Conservation (phyloP, 1,140 invertebrate genomes). For the Drosophila varians region DNA sequence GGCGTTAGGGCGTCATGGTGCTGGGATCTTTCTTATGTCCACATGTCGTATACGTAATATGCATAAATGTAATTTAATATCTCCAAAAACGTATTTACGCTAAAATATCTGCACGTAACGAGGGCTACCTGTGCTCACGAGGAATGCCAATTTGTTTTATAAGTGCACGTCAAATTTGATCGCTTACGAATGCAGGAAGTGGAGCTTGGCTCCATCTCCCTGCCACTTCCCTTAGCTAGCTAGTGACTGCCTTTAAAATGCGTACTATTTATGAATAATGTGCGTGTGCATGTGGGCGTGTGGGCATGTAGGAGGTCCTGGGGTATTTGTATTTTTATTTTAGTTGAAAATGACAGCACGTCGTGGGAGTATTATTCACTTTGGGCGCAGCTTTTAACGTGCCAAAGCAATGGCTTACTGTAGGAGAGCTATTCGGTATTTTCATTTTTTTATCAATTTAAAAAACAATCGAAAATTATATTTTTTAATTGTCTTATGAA, state of each 20-base stretch:
- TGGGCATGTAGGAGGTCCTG: background rate
- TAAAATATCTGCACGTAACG: conserved; percentile 61
- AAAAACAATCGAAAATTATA: too few species aligned
- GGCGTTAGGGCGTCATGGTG: background rate
- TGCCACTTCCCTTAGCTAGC: conserved; percentile 21
- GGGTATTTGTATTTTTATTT: conserved; percentile 57
- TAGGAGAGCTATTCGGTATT: background rate
- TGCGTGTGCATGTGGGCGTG: conserved; percentile 17
- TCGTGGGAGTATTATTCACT: conserved; percentile 75
- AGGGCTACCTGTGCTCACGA: conserved; percentile 21
- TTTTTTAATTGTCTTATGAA: too few species aligned
- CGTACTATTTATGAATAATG: conserved; percentile 73
- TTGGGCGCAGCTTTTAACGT: conserved; percentile 59
- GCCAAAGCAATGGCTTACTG: conserved; percentile 44
- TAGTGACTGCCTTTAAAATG: conserved; percentile 20
- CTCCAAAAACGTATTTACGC: conserved; percentile 54
- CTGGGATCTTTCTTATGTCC: background rate
- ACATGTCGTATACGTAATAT: conserved; percentile 54
- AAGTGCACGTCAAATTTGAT: conserved; percentile 77
- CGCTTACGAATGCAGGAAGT: conserved; percentile 58
- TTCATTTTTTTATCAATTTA: too few species aligned
- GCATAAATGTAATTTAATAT: conserved; percentile 61
- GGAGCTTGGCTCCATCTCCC: conserved; percentile 21
- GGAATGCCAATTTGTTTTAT: conserved; percentile 59
- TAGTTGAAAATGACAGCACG: conserved; percentile 75